Evolutionary conservation across 53 echinoderm and acorn worm genomes (phyloP).

Genomic region (Pentamera pediparva): DNA sequence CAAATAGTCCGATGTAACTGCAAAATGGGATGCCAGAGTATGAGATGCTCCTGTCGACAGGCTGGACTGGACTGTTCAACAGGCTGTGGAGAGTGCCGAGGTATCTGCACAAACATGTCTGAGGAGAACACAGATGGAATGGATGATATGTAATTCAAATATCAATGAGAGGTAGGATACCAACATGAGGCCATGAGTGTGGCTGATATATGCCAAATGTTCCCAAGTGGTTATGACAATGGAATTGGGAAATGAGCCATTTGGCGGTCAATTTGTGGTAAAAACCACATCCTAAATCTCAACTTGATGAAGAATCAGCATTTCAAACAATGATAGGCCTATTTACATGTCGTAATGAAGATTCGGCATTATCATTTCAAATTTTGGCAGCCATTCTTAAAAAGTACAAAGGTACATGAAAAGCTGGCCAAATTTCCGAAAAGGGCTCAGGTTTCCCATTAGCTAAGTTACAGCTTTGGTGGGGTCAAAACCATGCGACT

Average conservation of each 20-base stretch:
- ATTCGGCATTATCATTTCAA: not conserved
- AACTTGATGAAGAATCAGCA: not conserved
- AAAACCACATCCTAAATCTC: not conserved
- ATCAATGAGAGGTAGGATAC: not conserved
- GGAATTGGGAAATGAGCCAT: not conserved
- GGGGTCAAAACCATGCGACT: no score
- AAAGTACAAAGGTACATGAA: not conserved
- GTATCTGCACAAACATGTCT: not conserved
- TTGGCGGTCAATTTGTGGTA: not conserved
- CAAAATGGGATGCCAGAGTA: constrained; percentile 14
- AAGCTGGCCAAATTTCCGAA: not conserved
- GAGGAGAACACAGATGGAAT: not conserved
- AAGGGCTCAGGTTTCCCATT: not conserved
- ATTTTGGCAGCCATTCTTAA: not conserved
- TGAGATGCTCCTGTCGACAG: not conserved
- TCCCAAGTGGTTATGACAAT: not conserved
- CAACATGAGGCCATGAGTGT: not conserved
- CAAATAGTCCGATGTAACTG: constrained; percentile 2
- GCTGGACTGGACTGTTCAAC: not conserved
- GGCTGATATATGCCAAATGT: not conserved
- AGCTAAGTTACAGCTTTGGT: no score
- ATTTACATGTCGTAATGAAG: no score
- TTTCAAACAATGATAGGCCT: not conserved
- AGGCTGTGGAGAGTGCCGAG: no score
- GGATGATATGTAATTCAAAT: not conserved